Evolutionary conservation across 2,113 vertebrate genomes (phyloP), one percentile per base, ranked within the genome.

Genomic region (Sylvietta virens): DNA sequence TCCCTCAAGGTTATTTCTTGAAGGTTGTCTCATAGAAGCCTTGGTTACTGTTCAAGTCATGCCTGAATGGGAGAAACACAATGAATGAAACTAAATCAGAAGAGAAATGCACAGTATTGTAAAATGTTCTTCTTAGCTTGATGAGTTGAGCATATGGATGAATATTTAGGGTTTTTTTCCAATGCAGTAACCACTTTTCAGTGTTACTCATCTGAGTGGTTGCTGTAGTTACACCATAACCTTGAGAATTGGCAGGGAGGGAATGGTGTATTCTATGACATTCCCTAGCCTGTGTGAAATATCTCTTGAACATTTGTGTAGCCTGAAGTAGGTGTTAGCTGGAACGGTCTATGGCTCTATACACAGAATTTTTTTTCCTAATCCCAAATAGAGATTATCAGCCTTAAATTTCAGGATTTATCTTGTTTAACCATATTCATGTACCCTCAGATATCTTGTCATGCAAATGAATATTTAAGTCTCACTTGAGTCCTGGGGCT

Each of bases 221-320:
- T 96, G 90, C 95, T 94, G 92, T 95, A 95, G 90, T 79, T 97
- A 92, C 92, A 47, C 51, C 33, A 51, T 62, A 88, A 78, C 45
- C 81, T 19, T 57, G 82, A 84, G 56, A 92, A 81, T 1, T 81
- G 56, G 82, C 71, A 84, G 79, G 85, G 58, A 50, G 37, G 17
- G 39, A 92, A 58, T 64, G 0, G 1, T 93, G 90, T 78, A 17
- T 88, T 95, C 67, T 76, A 4, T 48, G 27, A 27, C 1, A 2
- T 88, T 85, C 58, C 47, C 13, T 81, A 33, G 56, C 27, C 51
- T 44, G 1, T 56, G 9, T 64, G 69, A 86, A 84, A 60, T 78
- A 78, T 45, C 86, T 81, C n/a, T 56, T 80, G 84, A 76, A 42
- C 37, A 22, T 54, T 66, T 93, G 24, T 66, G 48, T 73, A 51